Evolutionary conservation across 1,140 invertebrate genomes (phyloP).

Genomic region (Atta texana): DNA sequence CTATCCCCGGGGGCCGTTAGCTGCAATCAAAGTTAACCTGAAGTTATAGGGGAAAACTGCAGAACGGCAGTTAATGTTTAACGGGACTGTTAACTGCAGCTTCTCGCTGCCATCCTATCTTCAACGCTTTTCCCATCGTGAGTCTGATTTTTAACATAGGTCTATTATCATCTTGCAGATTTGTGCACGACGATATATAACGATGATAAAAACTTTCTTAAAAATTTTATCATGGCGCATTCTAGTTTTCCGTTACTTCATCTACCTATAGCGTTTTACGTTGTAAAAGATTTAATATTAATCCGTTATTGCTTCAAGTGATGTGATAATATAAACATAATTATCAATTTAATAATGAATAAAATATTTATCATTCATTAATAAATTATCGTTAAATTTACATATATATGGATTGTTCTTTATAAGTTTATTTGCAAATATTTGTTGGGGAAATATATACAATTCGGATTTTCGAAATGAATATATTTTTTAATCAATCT

Average conservation of each 20-base stretch:
- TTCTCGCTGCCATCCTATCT: slow-evolving; percentile 57
- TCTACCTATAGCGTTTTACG: background rate
- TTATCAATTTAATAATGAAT: slow-evolving; percentile 24
- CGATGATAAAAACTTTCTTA: background rate
- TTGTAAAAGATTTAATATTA: background rate
- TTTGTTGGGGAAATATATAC: slow-evolving; percentile 1
- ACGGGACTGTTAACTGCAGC: slow-evolving; percentile 85
- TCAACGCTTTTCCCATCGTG: slow-evolving; percentile 55
- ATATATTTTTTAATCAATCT: background rate
- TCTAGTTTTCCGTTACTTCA: background rate
- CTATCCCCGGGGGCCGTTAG: slow-evolving; percentile 84
- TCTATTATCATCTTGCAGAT: slow-evolving; percentile 1
- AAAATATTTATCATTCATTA: slow-evolving; percentile 4
- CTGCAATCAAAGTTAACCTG: slow-evolving; percentile 86
- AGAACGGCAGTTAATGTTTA: slow-evolving; percentile 85
- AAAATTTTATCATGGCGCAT: background rate
- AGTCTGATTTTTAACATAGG: slow-evolving; percentile 33
- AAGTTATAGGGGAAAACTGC: slow-evolving; percentile 84
- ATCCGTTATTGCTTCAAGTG: background rate
- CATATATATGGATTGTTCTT: background rate
- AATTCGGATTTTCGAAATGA: background rate
- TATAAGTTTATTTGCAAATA: background rate
- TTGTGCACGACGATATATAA: background rate
- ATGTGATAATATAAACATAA: background rate
- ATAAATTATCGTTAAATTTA: slow-evolving; percentile 7